Evolutionary conservation across 2,797 vertebrate species (phyloP), one percentile per base, ranked within the genome.

Genomic region (Podargus strigoides): DNA sequence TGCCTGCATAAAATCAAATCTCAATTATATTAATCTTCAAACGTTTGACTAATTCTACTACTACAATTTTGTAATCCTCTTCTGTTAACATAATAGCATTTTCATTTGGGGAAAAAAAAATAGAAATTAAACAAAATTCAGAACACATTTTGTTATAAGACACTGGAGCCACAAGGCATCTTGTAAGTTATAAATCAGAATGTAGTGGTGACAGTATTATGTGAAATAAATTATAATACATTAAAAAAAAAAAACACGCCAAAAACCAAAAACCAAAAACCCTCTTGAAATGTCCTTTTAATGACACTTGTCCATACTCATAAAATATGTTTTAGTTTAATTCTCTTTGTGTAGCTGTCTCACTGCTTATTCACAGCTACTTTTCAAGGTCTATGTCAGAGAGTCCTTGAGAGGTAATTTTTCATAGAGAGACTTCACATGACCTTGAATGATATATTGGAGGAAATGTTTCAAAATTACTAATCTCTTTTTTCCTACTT

Each of bases 231-330:
- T 32, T 42, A 34, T 58, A 56, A 37, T 39, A 22, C 12, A 4
- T 55, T 72, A 19, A 22, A 63, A 69, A 42, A 42, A n/a, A 37
- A 41, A 1, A 1, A 0, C 1, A 14, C 14, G 27, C 13, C 23
- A 24, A 44, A 44, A 39, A 0, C 0, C 3, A 76, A 55, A 62
- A n/a, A 0, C 0, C 10, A 9, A 41, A 73, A 68, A 15, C 5
- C 9, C 7, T 69, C 2, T 4, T 68, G 20, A 39, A 56, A 5
- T 59, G 8, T 80, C 44, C 22, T 17, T 34, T 76, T 77, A 36
- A 36, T 76, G 42, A 52, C 7, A 21, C 19, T 34, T 73, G 3
- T 42, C 16, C 12, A 24, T 27, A 14, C 14, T 42, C 16, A 52
- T 27, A 64, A 46, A 16, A 30, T 52, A 0, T 34, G 73, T 73